A percentile compares a stretch with the other conserved stretches of the same genome.
Evolutionary conservation across 2,888 invertebrate species (phyloP).

Genomic region (Antheraea yamamai): DNA sequence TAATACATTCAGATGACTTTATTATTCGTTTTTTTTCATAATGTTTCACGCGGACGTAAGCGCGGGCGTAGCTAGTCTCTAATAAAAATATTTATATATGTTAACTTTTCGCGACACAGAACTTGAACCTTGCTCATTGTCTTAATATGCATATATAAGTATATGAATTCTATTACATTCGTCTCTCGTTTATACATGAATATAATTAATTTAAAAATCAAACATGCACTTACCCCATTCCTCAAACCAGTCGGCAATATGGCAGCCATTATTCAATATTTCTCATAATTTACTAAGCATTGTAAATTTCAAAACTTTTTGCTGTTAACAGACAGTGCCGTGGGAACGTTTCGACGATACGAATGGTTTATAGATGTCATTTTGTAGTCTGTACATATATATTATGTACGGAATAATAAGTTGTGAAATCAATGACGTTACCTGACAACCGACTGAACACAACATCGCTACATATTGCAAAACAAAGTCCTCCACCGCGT

Average conservation of each 20-base stretch:
- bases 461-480: neutral
- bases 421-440: constrained; percentile 70
- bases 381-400: neutral
- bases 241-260: constrained; percentile 64
- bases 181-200: neutral
- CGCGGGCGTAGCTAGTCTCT: too few relatives aligned
- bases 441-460: constrained; percentile 60
- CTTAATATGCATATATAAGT: neutral
- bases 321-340: constrained; percentile 1
- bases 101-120: too few relatives aligned
- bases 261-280: constrained; percentile 56
- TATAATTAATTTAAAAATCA: constrained; percentile 2
- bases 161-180: neutral
- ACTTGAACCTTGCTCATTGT: too few relatives aligned
- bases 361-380: constrained; percentile 27
- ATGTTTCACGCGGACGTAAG: too few relatives aligned
- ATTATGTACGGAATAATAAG: constrained; percentile 21
- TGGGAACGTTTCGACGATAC: constrained; percentile 19
- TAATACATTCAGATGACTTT: too few relatives aligned
- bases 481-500: too few relatives aligned
- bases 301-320: neutral
- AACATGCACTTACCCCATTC: constrained; percentile 58
- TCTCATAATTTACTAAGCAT: constrained; percentile 26
- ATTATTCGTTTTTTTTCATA: too few relatives aligned
- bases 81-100: too few relatives aligned